Evolutionary conservation across 2,797 vertebrate species (phyloP).

Genomic region (Sebastes itinus): DNA sequence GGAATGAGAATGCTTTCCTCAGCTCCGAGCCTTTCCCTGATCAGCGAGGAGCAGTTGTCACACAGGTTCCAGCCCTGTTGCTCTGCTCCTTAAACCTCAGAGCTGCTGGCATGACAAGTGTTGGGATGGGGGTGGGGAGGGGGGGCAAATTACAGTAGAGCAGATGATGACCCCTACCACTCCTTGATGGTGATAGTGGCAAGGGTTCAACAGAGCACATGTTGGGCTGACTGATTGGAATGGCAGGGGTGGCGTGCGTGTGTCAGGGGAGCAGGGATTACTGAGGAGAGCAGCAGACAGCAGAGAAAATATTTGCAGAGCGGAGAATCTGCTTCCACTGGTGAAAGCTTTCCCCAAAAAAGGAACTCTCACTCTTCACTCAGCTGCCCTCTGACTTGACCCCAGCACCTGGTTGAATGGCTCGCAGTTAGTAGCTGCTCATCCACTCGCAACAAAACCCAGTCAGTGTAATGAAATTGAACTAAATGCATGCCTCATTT

Average conservation of each 20-base stretch:
- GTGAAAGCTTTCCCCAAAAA: slow-evolving; percentile 69
- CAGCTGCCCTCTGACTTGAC: slow-evolving; percentile 54
- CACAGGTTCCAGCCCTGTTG: slow-evolving; percentile 51
- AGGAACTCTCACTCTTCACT: slow-evolving; percentile 60
- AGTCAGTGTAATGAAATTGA: background rate
- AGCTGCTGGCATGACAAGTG: slow-evolving; percentile 70
- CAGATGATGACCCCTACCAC: slow-evolving; percentile 67
- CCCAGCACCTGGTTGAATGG: slow-evolving; percentile 56
- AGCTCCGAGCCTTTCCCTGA: slow-evolving; percentile 37
- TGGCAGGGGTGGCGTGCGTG: slow-evolving; percentile 54
- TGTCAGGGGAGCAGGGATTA: slow-evolving; percentile 51
- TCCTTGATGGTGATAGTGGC: slow-evolving; percentile 49
- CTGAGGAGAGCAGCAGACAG: slow-evolving; percentile 47
- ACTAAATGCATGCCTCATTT: background rate
- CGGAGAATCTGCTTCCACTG: slow-evolving; percentile 47
- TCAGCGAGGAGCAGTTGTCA: slow-evolving; percentile 73
- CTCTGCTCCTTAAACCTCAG: slow-evolving; percentile 64
- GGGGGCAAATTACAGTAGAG: slow-evolving; percentile 46
- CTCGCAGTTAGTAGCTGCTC: background rate
- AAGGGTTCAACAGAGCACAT: slow-evolving; percentile 62
- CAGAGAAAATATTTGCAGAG: slow-evolving; percentile 65
- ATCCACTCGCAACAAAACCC: slow-evolving; percentile 3
- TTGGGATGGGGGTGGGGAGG: slow-evolving; percentile 2
- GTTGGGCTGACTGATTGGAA: slow-evolving; percentile 70
- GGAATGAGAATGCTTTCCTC: slow-evolving; percentile 44